Evolutionary conservation across 2,888 invertebrate species (phyloP).

Genomic region (Cordilura impudica): DNA sequence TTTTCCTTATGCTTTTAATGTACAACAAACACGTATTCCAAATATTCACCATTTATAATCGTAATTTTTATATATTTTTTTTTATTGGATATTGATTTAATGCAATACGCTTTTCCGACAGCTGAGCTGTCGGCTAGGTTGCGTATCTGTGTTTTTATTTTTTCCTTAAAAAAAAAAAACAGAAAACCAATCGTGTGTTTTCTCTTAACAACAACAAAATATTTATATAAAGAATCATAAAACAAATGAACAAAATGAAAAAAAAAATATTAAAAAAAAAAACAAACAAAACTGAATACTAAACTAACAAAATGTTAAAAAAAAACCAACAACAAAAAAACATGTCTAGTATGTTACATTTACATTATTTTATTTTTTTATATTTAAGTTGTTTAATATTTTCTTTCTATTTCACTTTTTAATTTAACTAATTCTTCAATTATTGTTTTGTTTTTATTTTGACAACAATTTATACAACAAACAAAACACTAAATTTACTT

Average conservation of each 20-base stretch:
- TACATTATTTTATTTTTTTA: constrained; percentile 51
- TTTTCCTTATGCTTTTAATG: neutral
- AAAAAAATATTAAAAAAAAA: constrained; percentile 52
- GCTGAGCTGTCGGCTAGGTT: constrained; percentile 59
- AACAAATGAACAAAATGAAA: constrained; percentile 64
- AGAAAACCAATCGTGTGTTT: constrained; percentile 28
- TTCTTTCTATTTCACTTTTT: constrained; percentile 62
- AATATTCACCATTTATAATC: constrained; percentile 55
- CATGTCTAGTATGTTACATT: constrained; percentile 48
- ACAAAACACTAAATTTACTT: constrained; percentile 65
- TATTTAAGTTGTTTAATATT: constrained; percentile 60
- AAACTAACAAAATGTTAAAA: constrained; percentile 65
- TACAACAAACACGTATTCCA: constrained; percentile 43
- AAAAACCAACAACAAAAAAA: constrained; percentile 41
- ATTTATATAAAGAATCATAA: constrained; percentile 58
- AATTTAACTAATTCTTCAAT: constrained; percentile 13
- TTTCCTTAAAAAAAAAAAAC: constrained; percentile 40
- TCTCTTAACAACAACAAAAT: constrained; percentile 47
- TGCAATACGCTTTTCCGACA: constrained; percentile 60
- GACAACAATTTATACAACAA: constrained; percentile 67
- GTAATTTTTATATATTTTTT: constrained; percentile 42
- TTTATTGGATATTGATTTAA: constrained; percentile 17
- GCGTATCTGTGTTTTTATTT: constrained; percentile 52
- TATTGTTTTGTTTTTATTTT: constrained; percentile 53
- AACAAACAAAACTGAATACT: constrained; percentile 60